These are phyloP conservation scores for Hemibagrus wyckioides DNA, from an alignment of 2,113 vertebrate species.

Conservation along the genomic window DNA sequence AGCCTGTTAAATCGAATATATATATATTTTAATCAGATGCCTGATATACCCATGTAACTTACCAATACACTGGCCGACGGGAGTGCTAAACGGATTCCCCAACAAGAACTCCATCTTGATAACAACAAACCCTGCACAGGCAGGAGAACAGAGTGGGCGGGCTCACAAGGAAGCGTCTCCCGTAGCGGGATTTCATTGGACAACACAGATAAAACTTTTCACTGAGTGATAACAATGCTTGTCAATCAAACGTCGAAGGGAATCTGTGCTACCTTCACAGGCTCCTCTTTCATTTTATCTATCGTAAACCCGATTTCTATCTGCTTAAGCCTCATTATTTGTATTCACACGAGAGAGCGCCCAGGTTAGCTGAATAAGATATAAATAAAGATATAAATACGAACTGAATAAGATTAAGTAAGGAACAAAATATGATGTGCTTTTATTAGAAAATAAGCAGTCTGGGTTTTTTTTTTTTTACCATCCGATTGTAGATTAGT, in stretches of 20 bases:
- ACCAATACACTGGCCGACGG: conserved; percentile 94
- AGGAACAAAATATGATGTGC: background rate
- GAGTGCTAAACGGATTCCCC: conserved; percentile 97
- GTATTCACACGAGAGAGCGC: background rate
- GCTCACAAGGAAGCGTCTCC: conserved; percentile 55
- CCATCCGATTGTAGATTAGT: background rate
- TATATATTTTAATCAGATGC: background rate
- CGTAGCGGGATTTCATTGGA: conserved; percentile 53
- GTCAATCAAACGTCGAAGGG: conserved; percentile 44
- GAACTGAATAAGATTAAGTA: background rate
- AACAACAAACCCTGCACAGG: conserved; percentile 80
- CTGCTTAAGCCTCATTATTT: background rate
- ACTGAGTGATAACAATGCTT: conserved; percentile 13
- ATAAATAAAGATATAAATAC: too few species aligned
- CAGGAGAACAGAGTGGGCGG: conserved; percentile 53
- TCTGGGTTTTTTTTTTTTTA: background rate
- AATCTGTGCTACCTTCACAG: background rate
- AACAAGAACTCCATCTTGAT: conserved; percentile 97
- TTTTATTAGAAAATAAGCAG: background rate
- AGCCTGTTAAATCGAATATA: background rate
- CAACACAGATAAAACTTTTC: background rate
- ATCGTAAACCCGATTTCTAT: background rate
- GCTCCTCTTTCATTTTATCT: background rate
- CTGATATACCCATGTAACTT: conserved; percentile 58
- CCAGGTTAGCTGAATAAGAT: background rate